These are phyloP conservation scores for Drosophila insularis DNA, from an alignment of 1,140 invertebrate species.

Conservation along the genomic window DNA sequence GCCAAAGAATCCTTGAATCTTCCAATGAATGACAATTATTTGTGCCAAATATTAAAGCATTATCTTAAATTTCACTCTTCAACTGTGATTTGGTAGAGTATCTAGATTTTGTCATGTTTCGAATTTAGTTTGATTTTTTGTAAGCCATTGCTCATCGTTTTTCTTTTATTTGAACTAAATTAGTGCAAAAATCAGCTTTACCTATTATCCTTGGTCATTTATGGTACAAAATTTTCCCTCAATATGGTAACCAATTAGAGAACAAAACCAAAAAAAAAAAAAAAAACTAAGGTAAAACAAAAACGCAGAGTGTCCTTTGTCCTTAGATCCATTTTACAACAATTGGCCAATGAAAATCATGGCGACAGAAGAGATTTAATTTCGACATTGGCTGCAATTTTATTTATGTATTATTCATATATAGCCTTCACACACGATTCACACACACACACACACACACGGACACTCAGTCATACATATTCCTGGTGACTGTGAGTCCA, in stretches of 20 bases:
- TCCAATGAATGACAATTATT: no score
- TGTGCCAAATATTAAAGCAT: no score
- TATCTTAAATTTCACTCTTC: no score
- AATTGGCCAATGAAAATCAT: slow-evolving; percentile 46
- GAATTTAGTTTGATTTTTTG: no score
- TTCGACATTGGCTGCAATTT: slow-evolving; percentile 25
- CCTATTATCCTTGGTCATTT: not conserved
- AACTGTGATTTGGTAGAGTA: no score
- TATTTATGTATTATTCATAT: slow-evolving; percentile 23
- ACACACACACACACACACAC: not conserved
- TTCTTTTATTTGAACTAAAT: not conserved
- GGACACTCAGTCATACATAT: not conserved
- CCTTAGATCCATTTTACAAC: not conserved
- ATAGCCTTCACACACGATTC: not conserved
- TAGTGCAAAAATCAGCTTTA: not conserved
- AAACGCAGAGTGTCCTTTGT: not conserved
- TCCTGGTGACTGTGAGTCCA: not conserved
- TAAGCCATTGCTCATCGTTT: no score
- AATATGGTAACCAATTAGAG: slow-evolving; percentile 1
- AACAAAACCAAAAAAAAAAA: not conserved
- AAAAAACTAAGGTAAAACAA: not conserved
- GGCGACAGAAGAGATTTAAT: slow-evolving; percentile 33
- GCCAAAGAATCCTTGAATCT: no score
- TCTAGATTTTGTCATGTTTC: no score
- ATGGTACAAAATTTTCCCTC: not conserved